A percentile compares a stretch with the other conserved stretches of the same genome.
Conservation (phyloP, 2,113 vertebrate species). For the Nibea albiflora region DNA sequence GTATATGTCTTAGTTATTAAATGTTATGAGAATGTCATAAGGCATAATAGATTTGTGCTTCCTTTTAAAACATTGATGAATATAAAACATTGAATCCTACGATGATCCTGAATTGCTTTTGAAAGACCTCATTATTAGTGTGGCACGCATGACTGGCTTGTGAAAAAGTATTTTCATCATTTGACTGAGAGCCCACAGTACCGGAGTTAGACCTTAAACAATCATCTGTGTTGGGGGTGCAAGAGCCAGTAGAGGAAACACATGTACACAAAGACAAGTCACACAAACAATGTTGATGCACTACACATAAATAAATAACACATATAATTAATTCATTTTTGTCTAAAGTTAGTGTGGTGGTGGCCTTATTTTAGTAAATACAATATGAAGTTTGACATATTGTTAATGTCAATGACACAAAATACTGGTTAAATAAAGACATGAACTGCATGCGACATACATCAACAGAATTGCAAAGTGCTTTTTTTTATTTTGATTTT, state of each 20-base stretch:
- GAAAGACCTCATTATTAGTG: constrained; percentile 25
- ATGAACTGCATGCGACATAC: constrained; percentile 67
- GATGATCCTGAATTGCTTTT: constrained; percentile 55
- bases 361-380: neutral
- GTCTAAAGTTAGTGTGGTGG: neutral
- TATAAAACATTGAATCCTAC: neutral
- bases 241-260: constrained; percentile 70
- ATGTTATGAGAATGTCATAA: neutral
- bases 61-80: neutral
- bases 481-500: constrained; percentile 76
- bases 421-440: constrained; percentile 39
- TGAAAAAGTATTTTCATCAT: neutral
- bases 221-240: constrained; percentile 25
- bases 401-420: neutral
- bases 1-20: neutral
- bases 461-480: constrained; percentile 65
- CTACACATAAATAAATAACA: constrained; percentile 11
- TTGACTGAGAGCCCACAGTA: neutral
- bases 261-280: constrained; percentile 53
- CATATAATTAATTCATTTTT: neutral
- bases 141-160: constrained; percentile 27
- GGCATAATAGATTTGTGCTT: neutral
- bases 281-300: constrained; percentile 28
- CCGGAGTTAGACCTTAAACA: neutral
- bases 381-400: neutral